Evolutionary conservation across 2,113 vertebrate species (phyloP).

Genomic region (Steatornis caripensis): DNA sequence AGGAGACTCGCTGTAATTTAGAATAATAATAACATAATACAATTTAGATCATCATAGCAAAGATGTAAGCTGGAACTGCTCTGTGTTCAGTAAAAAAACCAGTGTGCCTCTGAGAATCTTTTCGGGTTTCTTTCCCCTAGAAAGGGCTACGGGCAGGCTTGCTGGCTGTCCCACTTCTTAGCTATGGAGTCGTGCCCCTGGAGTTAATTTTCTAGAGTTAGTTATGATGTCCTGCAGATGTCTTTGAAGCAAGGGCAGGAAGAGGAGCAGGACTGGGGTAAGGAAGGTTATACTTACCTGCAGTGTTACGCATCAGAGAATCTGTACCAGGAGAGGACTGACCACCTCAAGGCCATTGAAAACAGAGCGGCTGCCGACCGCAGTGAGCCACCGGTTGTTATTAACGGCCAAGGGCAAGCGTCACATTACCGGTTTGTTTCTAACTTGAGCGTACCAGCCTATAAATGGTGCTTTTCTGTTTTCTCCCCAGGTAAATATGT

Average conservation of each 20-base stretch:
- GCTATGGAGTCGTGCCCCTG: not conserved
- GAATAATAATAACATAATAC: not conserved
- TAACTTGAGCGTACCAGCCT: not conserved
- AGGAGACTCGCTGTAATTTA: not conserved
- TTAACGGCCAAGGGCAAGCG: not conserved
- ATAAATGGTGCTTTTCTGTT: not conserved
- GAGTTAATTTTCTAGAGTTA: not conserved
- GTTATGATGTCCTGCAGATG: not conserved
- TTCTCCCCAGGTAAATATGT: constrained; percentile 88
- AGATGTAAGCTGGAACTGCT: not conserved
- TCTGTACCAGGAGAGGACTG: not conserved
- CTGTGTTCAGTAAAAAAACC: not conserved
- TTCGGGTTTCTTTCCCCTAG: not conserved
- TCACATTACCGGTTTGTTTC: accelerated
- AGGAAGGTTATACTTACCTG: not conserved
- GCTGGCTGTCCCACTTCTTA: not conserved
- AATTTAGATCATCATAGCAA: not conserved
- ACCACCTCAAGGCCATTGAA: not conserved
- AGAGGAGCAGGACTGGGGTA: not conserved
- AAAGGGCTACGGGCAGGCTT: not conserved
- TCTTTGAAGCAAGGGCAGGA: not conserved
- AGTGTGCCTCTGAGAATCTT: not conserved
- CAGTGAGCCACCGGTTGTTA: accelerated
- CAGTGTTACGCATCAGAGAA: not conserved
- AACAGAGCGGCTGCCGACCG: not conserved